Percentiles rank a stretch among this genome's conserved stretches.
These are phyloP conservation scores for Dicycla oo DNA, from an alignment of 2,888 invertebrate species.

Conservation along the genomic window DNA sequence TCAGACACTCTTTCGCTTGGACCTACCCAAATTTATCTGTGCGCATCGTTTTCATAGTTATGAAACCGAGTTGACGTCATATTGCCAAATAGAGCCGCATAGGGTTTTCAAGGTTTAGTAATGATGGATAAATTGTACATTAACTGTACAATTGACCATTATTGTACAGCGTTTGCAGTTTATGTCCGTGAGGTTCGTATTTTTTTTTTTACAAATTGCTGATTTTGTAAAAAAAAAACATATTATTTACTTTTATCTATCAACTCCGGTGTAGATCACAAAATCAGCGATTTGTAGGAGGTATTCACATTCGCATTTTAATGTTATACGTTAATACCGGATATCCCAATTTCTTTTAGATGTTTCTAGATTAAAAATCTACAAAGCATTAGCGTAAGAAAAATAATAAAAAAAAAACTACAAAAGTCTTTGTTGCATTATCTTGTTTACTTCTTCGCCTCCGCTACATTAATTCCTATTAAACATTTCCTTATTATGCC, in stretches of 20 bases:
- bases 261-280: neutral
- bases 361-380: no score
- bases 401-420: neutral
- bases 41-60: neutral
- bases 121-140: neutral
- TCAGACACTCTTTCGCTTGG: constrained; percentile 1
- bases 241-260: no score
- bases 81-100: neutral
- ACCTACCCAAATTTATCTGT: neutral
- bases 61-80: constrained; percentile 10
- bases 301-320: neutral
- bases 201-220: no score
- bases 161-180: neutral
- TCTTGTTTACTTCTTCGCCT: neutral
- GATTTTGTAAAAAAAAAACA: no score
- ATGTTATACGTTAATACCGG: neutral
- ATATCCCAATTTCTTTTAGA: neutral
- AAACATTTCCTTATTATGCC: no score
- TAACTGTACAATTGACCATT: neutral
- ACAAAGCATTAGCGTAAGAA: neutral
- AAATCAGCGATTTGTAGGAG: no score
- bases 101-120: constrained; percentile 9
- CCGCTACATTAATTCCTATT: neutral
- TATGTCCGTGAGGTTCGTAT: no score
- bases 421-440: neutral